A percentile compares a stretch with the other conserved stretches of the same genome.
These are phyloP conservation scores for Cladorhizidae sp. DNA, from an alignment of 37 sponge, comb jelly and placozoan genomes.

Conservation along the genomic window DNA sequence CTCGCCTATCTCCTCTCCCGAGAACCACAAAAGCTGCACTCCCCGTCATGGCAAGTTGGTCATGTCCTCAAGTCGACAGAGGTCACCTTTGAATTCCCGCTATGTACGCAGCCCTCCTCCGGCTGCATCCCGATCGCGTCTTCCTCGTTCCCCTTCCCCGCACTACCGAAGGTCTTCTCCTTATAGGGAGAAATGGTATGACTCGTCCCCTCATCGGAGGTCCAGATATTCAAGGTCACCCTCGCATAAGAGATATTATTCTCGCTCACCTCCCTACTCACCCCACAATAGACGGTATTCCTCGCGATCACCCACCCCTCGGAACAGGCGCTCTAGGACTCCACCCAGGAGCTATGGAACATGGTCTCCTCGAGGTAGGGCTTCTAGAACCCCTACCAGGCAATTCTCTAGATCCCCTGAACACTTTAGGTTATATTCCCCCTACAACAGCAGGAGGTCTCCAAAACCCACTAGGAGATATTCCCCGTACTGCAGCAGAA, in stretches of 20 bases:
- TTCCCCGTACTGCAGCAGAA: too few relatives aligned
- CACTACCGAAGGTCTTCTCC: conserved; percentile 18
- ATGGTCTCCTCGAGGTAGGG: neutral
- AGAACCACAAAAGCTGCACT: neutral
- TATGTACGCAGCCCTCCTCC: neutral
- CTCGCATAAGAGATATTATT: neutral
- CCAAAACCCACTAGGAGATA: neutral
- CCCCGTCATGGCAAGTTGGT: neutral
- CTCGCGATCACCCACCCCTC: conserved; percentile 12
- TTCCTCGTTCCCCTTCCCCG: neutral
- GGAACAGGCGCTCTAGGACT: neutral
- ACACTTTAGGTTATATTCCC: neutral
- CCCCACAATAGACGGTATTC: neutral
- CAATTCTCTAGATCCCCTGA: neutral
- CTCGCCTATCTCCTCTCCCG: conserved; percentile 30
- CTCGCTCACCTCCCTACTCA: neutral
- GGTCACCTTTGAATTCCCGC: conserved; percentile 11
- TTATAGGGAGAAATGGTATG: neutral
- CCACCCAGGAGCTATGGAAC: conserved; percentile 2
- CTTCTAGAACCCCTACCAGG: neutral
- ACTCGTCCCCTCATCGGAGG: neutral
- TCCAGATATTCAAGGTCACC: conserved; percentile 1
- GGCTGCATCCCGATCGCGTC: neutral
- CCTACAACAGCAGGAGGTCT: neutral
- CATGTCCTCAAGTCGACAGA: neutral